Conservation (phyloP, 2,888 invertebrate species). For the Sepioteuthis lessoniana region DNA sequence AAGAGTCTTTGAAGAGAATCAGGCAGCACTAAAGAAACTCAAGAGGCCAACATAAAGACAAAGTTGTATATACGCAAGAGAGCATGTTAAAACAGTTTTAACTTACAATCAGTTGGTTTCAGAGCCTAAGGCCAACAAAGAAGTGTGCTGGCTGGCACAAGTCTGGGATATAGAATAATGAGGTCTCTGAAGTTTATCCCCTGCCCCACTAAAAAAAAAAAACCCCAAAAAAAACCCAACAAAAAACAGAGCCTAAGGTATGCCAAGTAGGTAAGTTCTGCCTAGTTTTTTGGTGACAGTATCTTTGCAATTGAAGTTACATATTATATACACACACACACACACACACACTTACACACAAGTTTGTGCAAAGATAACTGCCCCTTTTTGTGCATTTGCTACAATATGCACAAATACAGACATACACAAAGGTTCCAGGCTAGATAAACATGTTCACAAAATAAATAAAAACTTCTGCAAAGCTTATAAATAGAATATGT, state of each 20-base stretch:
- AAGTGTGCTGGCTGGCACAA: neutral
- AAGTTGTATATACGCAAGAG: neutral
- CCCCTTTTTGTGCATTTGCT: neutral
- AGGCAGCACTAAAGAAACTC: neutral
- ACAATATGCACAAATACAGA: neutral
- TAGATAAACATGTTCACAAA: neutral
- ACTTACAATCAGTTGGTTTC: neutral
- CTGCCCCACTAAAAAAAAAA: neutral
- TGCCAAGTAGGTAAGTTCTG: neutral
- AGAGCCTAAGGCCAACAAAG: neutral
- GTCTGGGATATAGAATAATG: neutral
- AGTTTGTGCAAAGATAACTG: neutral
- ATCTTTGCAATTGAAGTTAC: neutral
- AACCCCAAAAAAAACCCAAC: too few relatives aligned
- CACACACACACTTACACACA: neutral
- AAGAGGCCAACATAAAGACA: neutral
- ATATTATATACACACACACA: neutral
- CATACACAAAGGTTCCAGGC: neutral
- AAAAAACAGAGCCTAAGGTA: neutral
- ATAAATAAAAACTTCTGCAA: slow-evolving; percentile 20
- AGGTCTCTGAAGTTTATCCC: neutral
- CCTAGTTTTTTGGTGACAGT: neutral
- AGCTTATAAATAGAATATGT: slow-evolving; percentile 14
- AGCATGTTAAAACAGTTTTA: neutral
- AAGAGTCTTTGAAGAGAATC: slow-evolving; percentile 2